phyloP scores from a whole-genome alignment of 2,797 vertebrate genomes.

The Serranus cabrilla region DNA sequence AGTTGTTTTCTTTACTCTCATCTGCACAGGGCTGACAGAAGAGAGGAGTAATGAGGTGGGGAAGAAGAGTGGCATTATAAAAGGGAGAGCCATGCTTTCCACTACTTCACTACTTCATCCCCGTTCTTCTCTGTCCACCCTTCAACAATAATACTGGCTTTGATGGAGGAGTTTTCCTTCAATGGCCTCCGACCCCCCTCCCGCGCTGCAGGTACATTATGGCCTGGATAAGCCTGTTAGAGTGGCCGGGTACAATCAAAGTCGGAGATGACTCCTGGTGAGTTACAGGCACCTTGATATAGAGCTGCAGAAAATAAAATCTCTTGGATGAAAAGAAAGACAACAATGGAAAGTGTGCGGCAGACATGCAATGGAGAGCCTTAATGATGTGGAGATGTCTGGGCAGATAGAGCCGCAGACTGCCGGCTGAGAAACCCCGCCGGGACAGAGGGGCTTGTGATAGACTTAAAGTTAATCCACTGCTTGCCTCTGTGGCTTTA shows the following conservation, averaged over 20 bases:
- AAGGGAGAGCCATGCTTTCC: slow-evolving; percentile 47
- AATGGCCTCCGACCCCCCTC: slow-evolving; percentile 37
- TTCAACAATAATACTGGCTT: slow-evolving; percentile 56
- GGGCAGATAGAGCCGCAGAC: slow-evolving; percentile 46
- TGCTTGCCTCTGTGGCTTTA: slow-evolving; percentile 51
- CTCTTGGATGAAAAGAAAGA: slow-evolving; percentile 60
- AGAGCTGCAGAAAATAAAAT: slow-evolving; percentile 64
- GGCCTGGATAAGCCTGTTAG: slow-evolving; percentile 70
- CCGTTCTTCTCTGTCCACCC: slow-evolving; percentile 38
- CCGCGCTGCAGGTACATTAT: slow-evolving; percentile 61
- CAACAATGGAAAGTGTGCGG: slow-evolving; percentile 64
- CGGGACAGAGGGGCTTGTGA: slow-evolving; percentile 56
- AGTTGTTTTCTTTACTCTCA: slow-evolving; percentile 41
- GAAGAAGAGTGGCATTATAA: slow-evolving; percentile 45
- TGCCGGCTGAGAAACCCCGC: slow-evolving; percentile 53
- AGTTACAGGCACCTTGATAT: slow-evolving; percentile 65
- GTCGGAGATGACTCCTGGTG: slow-evolving; percentile 60
- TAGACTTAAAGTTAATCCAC: slow-evolving; percentile 71
- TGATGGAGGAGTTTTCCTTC: slow-evolving; percentile 53
- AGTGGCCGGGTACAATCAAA: slow-evolving; percentile 62
- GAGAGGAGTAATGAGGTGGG: slow-evolving; percentile 26
- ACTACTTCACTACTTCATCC: slow-evolving; percentile 32
- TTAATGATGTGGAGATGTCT: slow-evolving; percentile 57
- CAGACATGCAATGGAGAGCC: slow-evolving; percentile 41
- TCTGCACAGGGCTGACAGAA: slow-evolving; percentile 25